These are phyloP conservation scores for Cyrtodaria siliqua DNA, from an alignment of 2,888 invertebrate genomes.

Conservation along the genomic window DNA sequence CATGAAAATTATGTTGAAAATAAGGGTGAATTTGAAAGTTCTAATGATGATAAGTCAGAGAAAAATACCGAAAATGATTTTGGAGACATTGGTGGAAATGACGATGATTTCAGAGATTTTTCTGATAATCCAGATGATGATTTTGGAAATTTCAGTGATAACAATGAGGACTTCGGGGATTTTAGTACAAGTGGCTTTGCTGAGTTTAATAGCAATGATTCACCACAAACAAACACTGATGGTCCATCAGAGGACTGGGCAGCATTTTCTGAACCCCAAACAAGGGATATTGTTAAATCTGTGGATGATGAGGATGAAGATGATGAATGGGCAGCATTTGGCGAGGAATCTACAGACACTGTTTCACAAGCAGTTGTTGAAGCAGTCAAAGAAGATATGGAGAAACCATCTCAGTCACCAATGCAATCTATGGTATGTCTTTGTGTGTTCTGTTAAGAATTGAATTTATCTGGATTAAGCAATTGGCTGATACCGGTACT, in stretches of 20 bases:
- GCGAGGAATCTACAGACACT: slow-evolving; percentile 24
- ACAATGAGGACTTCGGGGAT: slow-evolving; percentile 38
- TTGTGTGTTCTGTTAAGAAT: too few species aligned
- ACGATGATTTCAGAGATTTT: slow-evolving; percentile 55
- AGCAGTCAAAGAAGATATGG: background rate
- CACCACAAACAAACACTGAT: slow-evolving; percentile 12
- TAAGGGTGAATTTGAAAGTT: background rate
- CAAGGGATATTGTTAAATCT: slow-evolving; percentile 1
- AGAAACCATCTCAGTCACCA: background rate
- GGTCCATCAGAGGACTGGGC: slow-evolving; percentile 60
- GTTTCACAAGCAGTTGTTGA: slow-evolving; percentile 1
- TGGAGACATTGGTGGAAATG: slow-evolving; percentile 19
- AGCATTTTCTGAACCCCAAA: slow-evolving; percentile 61
- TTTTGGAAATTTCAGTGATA: slow-evolving; percentile 28
- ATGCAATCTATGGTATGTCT: slow-evolving; percentile 44
- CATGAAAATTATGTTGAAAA: background rate
- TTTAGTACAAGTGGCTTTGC: slow-evolving; percentile 24
- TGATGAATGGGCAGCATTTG: slow-evolving; percentile 64
- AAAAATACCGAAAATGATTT: background rate
- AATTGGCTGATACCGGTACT: too few species aligned
- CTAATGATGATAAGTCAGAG: background rate
- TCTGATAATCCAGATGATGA: slow-evolving; percentile 16
- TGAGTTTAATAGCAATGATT: slow-evolving; percentile 10
- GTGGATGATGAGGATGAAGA: slow-evolving; percentile 35
- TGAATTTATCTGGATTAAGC: too few species aligned